Base-by-base conservation (phyloP, 2,113 vertebrate species). In the Pelecanus crispus region DNA sequence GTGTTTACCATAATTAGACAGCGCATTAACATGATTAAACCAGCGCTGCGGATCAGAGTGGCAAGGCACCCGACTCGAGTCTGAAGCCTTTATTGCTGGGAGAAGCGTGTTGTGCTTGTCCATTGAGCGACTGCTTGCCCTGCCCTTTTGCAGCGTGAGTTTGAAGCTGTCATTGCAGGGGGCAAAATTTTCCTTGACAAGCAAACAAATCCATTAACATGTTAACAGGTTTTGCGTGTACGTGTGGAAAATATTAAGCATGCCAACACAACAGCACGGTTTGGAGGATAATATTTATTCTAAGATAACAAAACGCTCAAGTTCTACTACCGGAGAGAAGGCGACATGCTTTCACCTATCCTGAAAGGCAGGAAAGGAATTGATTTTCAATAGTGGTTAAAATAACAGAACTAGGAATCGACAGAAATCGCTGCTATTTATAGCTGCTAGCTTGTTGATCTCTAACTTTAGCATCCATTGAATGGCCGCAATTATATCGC, bases 1-100 rank as follows among this genome's bases (percentile, higher is more conserved):
- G 85, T 88, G 77, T 97, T 97, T 97, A 96, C 92, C 97, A 97
- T 97, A 97, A 97, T 97, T 96, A 97, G 96, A 82, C 94, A 97
- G 95, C 18, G 2, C 91, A 97, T 97, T 97, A 97, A 96, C 91
- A 86, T 96, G 87, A 96, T 96, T 96, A 97, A 95, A 87, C 80
- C 42, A 40, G 77, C 0, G 0, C 81, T 31, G 47, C 1, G 13
- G 92, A 97, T 96, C 87, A 91, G 72, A 95, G 90, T 90, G 87
- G 82, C 62, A 95, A 87, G 82, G 82, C 75, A 94, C 66, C 47
- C 17, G 4, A 55, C 80, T 92, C 2, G 1, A 86, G 80, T 36
- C 68, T 17, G 29, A 81, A 88, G 93, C 72, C 49, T 49, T 84
- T 92, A 90, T 32, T 86, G 77, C 91, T 0, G 0, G 53, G 47